Percentiles rank a stretch among this genome's conserved stretches.
These are phyloP conservation scores for Anadara kagoshimensis DNA, from an alignment of 1,140 invertebrate species.

Conservation along the genomic window DNA sequence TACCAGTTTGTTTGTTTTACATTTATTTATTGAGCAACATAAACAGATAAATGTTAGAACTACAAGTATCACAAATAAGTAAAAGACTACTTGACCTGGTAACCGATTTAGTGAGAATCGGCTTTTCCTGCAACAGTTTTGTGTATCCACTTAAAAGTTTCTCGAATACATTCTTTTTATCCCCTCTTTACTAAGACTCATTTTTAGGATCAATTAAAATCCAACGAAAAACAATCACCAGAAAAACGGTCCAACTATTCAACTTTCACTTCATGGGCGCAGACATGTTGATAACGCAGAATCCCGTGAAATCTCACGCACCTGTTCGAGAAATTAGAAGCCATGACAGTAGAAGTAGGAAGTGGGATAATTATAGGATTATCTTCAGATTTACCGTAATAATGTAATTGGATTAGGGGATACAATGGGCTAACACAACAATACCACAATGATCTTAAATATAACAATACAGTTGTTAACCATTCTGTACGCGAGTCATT, in stretches of 20 bases:
- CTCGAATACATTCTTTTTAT: slow-evolving; percentile 36
- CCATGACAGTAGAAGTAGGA: too few species aligned
- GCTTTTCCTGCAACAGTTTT: slow-evolving; percentile 44
- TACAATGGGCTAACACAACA: too few species aligned
- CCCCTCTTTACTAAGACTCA: slow-evolving; percentile 49
- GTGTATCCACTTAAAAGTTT: slow-evolving; percentile 46
- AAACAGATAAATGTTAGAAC: too few species aligned
- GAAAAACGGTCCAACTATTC: neutral
- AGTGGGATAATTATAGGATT: too few species aligned
- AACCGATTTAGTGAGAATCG: slow-evolving; percentile 53
- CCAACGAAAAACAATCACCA: neutral
- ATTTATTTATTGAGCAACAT: too few species aligned
- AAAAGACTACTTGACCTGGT: slow-evolving; percentile 45
- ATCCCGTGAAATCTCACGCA: slow-evolving; percentile 46
- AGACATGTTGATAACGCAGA: slow-evolving; percentile 41
- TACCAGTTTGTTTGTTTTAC: too few species aligned
- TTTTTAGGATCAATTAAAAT: slow-evolving; percentile 18
- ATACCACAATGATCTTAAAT: too few species aligned
- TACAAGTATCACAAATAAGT: too few species aligned
- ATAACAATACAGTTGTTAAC: too few species aligned
- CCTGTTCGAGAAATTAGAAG: slow-evolving; percentile 6
- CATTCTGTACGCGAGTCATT: too few species aligned
- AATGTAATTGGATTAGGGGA: too few species aligned
- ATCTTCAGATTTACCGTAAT: too few species aligned
- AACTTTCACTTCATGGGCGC: slow-evolving; percentile 35